A percentile compares a stretch with the other conserved stretches of the same genome.
Conservation (phyloP, 2,888 invertebrate genomes). For the Tolmerus cingulatus region DNA sequence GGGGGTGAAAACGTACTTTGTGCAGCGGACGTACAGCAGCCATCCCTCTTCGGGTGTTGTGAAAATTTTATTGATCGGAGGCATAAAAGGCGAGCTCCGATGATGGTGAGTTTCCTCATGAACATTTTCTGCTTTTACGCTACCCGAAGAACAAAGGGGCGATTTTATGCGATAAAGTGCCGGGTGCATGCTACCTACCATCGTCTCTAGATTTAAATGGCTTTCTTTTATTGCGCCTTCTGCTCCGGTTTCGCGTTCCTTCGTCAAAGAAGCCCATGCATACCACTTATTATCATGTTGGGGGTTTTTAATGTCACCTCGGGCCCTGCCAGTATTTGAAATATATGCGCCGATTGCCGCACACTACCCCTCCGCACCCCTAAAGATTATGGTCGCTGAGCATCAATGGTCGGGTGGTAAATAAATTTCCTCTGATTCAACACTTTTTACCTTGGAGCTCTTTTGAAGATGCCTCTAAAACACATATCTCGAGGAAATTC, state of each 20-base stretch:
- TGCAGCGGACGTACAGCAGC: not conserved
- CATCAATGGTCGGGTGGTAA: not conserved
- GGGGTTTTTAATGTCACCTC: slow-evolving; percentile 25
- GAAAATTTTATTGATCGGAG: slow-evolving; percentile 34
- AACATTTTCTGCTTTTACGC: slow-evolving; percentile 15
- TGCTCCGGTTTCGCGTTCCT: not conserved
- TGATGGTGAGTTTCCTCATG: slow-evolving; percentile 6
- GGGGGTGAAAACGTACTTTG: slow-evolving; percentile 6
- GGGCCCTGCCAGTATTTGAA: not conserved
- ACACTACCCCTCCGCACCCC: not conserved
- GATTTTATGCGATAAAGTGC: not conserved
- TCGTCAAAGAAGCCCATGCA: slow-evolving; percentile 2
- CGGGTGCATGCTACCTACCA: not conserved
- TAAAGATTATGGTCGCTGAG: not conserved
- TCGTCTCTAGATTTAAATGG: slow-evolving; percentile 12
- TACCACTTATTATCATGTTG: slow-evolving; percentile 4
- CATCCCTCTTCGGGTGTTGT: slow-evolving; percentile 11
- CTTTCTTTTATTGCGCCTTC: not conserved
- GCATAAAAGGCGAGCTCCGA: slow-evolving; percentile 2
- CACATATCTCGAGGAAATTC: not conserved
- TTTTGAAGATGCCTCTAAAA: not conserved
- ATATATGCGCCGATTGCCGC: not conserved
- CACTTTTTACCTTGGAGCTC: not conserved
- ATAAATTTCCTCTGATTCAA: not conserved
- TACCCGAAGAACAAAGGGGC: not conserved